Evolutionary conservation across 2,797 vertebrate genomes (phyloP), one percentile per base, ranked within the genome.

Genomic region (Garrulus glandarius): DNA sequence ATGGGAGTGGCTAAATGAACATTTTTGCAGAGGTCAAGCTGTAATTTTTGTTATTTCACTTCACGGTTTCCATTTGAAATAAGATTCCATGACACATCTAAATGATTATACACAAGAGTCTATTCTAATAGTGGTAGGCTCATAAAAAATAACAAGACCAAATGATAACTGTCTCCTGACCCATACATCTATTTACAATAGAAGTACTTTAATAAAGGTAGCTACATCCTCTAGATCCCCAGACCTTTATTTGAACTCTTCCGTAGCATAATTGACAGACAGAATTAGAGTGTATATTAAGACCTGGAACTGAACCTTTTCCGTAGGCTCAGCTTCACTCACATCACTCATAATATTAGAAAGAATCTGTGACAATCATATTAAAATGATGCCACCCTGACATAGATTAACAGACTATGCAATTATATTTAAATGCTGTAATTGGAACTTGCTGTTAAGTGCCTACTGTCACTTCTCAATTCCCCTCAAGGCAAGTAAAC

Each of bases 381-480:
- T 98, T 97, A 97, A 95, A 98, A 97, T 70, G 96, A 97, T 97
- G 96, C 97, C 74, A 97, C 94, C 94, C 95, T 98, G 97, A 97
- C 96, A 97, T 86, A 97, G 96, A 98, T 98, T 97, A 98, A 97
- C 97, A 94, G 95, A 97, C 92, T 97, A 96, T 96, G 97, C 97
- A 98, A 98, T 98, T 98, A 98, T 97, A 97, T 97, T 98, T 98
- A 98, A 98, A 98, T 95, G 92, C 94, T 96, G 96, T 98, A 98
- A 98, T 98, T 98, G 97, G 96, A 98, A 98, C 98, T 98, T 95
- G 97, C 96, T 97, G 97, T 98, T 98, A 98, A 98, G 96, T 98
- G 97, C 97, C 96, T 98, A 95, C 97, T 98, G 96, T 97, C 96
- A 96, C 97, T 97, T 97, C 96, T 96, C 94, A 96, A 96, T 98